Base-by-base conservation (phyloP, 2,888 invertebrate genomes). In the Parelbella ahira region DNA sequence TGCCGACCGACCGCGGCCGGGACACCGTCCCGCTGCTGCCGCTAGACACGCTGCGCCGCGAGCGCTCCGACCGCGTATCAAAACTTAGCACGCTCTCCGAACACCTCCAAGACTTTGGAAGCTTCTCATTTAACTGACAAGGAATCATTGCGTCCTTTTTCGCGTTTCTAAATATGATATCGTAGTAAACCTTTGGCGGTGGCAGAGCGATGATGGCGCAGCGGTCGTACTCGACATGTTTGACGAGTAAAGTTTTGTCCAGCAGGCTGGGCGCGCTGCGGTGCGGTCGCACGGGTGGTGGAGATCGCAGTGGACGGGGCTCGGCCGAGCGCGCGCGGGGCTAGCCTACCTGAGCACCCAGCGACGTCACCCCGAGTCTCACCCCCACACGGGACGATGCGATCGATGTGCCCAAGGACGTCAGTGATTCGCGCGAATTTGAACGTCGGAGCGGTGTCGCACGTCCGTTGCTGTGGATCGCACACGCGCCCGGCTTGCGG, bases 341-440 rank as follows among this genome's bases (percentile, higher is more conserved):
- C 87, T 84, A 89, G 89, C 90, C 89, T 89, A 90, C 90, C 90
- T 91, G 90, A 70, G 90, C 81, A 68, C 88, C 86, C 68, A 93
- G 88, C 63, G 92, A 91, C 62, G 91, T 91, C 70, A 92, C 91
- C 64, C 93, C 93, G 68, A 94, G 91, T 83, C 94, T 93, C 81
- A 94, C 91, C 86, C 90, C 88, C 61, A 86, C 82, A 58, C 89
- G 88, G 53, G 90, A 89, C 56, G 91, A 90, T 57, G 93, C 91
- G 51, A 87, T 75, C 52, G 87, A 86, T 51, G 92, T 93, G 80
- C 87, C 89, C 53, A 91, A 76, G 50, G 91, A 89, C 28, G 92
- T 90, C 63, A 97, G 89, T 25, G 97, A 97, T 72, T 96, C 97
- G 60, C 94, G 92, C 5, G 97, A 97, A 60, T 94, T 93, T 57